phyloP scores from a whole-genome alignment of 2,797 vertebrate species.

The Lacerta bilineata region DNA sequence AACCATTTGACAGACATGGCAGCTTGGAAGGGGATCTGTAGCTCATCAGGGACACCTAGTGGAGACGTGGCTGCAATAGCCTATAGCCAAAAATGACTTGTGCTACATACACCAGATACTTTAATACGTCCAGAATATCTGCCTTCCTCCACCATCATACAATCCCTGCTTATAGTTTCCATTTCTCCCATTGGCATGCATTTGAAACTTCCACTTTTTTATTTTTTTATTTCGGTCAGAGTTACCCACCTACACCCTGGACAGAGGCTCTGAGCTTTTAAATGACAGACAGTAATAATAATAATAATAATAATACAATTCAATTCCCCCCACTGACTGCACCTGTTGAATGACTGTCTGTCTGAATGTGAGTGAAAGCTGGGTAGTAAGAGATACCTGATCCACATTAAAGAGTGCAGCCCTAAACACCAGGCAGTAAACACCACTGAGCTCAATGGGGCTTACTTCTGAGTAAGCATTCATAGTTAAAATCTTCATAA shows the following conservation, averaged over 20 bases:
- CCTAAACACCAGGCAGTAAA: background rate
- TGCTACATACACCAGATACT: background rate
- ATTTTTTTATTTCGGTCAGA: background rate
- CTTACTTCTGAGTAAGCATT: background rate
- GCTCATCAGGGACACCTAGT: slow-evolving; percentile 82
- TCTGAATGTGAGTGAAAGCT: background rate
- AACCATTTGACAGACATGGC: slow-evolving; percentile 58
- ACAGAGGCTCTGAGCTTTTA: background rate
- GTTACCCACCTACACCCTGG: background rate
- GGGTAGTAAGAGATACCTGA: background rate
- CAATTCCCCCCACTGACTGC: too few relatives aligned
- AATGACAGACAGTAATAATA: background rate
- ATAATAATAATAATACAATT: too few relatives aligned
- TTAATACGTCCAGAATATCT: background rate
- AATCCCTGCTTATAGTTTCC: background rate
- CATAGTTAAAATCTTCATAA: background rate
- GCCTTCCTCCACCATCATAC: background rate
- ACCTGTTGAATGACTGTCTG: background rate
- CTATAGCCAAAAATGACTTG: slow-evolving; percentile 39
- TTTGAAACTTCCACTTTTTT: background rate
- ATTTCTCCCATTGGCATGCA: too few relatives aligned
- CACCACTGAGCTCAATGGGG: background rate
- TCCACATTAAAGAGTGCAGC: background rate
- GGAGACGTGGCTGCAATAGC: slow-evolving; percentile 65
- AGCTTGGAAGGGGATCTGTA: slow-evolving; percentile 69